Evolutionary conservation across 2,888 invertebrate species (phyloP).

Genomic region (Lumbricus terrestris): DNA sequence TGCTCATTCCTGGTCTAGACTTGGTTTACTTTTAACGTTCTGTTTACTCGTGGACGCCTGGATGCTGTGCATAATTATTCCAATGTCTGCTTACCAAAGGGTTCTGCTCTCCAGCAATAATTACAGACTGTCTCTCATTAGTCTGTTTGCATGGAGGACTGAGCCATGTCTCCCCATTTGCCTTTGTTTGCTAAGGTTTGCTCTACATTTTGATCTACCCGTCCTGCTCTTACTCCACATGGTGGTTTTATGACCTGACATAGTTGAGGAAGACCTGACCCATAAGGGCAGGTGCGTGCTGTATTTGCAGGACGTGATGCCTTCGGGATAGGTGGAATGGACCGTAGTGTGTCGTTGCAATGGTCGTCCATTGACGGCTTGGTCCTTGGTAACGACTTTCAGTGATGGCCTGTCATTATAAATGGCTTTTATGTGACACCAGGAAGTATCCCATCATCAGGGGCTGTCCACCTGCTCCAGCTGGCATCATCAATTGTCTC

Average conservation of each 20-base stretch:
- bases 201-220: too few species aligned
- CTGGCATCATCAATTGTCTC: background rate
- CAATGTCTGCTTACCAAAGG: background rate
- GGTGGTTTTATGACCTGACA: background rate
- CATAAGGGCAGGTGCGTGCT: background rate
- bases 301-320: background rate
- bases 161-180: too few species aligned
- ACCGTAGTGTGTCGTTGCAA: too few species aligned
- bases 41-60: background rate
- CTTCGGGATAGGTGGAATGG: background rate
- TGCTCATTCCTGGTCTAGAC: background rate
- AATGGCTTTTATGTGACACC: background rate
- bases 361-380: background rate
- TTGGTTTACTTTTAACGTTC: background rate
- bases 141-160: too few species aligned
- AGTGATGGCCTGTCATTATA: background rate
- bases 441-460: background rate
- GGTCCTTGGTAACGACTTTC: conserved; percentile 3
- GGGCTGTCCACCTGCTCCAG: background rate
- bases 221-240: background rate
- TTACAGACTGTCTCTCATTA: background rate
- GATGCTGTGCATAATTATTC: background rate
- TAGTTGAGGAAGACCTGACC: background rate
- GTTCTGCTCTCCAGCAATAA: background rate
- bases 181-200: too few species aligned